Evolutionary conservation across 2,888 invertebrate genomes (phyloP), one percentile per base, ranked within the genome.

Genomic region (Oxystoma pomonae): DNA sequence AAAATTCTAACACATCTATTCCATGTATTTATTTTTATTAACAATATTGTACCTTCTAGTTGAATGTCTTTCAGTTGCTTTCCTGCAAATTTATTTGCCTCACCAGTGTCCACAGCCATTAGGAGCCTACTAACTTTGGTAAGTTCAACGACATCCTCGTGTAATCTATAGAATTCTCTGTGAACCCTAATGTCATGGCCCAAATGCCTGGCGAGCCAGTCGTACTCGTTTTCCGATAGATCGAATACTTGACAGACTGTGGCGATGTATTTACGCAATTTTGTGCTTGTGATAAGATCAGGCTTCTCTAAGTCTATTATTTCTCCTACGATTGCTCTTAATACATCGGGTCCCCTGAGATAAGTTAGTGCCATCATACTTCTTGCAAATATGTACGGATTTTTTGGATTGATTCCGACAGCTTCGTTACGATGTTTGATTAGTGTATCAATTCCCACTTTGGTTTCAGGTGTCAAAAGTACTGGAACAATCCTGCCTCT

Each of bases 161-260:
- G 72, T n/a, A 74, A 58, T n/a, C 72, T 61, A 56, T 74, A 73
- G 62, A 69, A 72, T 50, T 72, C 68, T 19, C 71, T 52, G 57
- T 73, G 72, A 0, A 72, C 67, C 35, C 67, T 60, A 7, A 73
- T 64, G 57, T 72, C 70, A 55, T 73, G 72, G 1, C 73, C 72
- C 22, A 73, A 56, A 65, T 70, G 72, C 52, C 70, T 57, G 1
- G 71, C 73, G 16, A 73, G 56, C 69, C 72, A 73, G 57, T 71
- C 72, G 20, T 52, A 56, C 62, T 73, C 72, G 61, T 70, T 72
- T 64, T 72, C 71, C 7, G 60, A 67, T 16, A 72, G 61, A 61
- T 73, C 66, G 19, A 73, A 69, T 1, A 71, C 53, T 62, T 73
- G 72, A 53, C 65, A 67, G n/a, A 73, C 71, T 16, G 73, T 73